Base-by-base conservation (phyloP, 1,140 invertebrate species). In the Battus philenor region DNA sequence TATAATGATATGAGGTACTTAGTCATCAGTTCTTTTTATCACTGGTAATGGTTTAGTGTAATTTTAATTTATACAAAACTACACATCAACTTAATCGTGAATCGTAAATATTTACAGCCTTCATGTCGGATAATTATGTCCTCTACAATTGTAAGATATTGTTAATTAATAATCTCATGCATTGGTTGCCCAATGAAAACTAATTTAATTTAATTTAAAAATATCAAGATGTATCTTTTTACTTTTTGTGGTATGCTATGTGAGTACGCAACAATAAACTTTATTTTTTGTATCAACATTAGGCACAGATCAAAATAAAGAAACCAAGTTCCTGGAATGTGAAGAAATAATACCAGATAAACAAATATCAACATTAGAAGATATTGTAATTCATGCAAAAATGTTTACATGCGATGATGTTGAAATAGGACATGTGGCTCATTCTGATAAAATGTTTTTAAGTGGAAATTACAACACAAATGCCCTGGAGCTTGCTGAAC, bases 401-500 rank as follows among this genome's bases (percentile, higher is more conserved):
- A 77, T 86, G 55, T 83, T 86, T 54, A 61, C 71, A 20, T 86
- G 79, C 53, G 60, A 66, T 9, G 75, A 84, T 64, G 59, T 85
- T 6, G 77, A 79, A 46, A 79, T 90, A 44, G 88, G 87, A 26
- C 74, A 89, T 62, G 72, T 90, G 31, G 49, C 68, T 18, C 44
- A 66, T 3, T 73, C 80, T 29, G 71, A 77, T 54, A 72, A 80
- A 10, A 34, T 85, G 1, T 33, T 59, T 8, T 62, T 78, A 58
- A 69, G 88, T 36, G 50, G 65, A 18, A 54, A 59, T 12, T 50
- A 36, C 38, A 56, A 57, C 11, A 33, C 54, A 34, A 70, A 68
- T 56, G 49, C 36, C 31, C 82, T 92, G 20, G 59, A 88, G 44
- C 77, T 88, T 56, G 90, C 92, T 4, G 91, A 93, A 57, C 78